Conservation (phyloP, 2,888 invertebrate genomes). For the Busseola fusca region DNA sequence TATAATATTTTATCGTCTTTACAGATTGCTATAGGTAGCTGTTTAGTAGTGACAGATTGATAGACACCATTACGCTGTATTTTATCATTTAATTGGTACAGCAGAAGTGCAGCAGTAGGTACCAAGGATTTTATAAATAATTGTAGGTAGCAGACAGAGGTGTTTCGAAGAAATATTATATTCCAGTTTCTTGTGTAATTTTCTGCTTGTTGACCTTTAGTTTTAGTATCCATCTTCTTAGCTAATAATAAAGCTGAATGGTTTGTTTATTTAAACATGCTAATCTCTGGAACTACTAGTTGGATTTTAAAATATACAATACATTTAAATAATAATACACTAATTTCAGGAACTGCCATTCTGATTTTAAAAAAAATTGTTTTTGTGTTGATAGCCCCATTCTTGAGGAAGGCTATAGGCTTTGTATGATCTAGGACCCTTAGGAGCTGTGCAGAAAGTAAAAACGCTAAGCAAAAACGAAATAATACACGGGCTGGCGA, state of each 20-base stretch:
- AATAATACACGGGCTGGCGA: too few relatives aligned
- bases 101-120: constrained; percentile 13
- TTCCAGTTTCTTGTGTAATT: constrained; percentile 1
- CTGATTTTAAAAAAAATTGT: not conserved
- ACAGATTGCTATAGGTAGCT: constrained; percentile 23
- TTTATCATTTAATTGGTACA: constrained; percentile 24
- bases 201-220: not conserved
- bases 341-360: not conserved
- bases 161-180: not conserved
- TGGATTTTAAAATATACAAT: too few relatives aligned
- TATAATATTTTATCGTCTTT: constrained; percentile 46
- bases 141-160: not conserved
- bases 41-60: constrained; percentile 43
- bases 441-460: not conserved
- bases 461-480: too few relatives aligned
- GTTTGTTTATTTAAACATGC: not conserved
- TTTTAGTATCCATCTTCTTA: not conserved
- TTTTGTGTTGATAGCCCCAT: not conserved
- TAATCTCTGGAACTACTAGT: not conserved
- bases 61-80: constrained; percentile 25
- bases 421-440: not conserved
- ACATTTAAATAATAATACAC: not conserved
- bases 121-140: constrained; percentile 1
- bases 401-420: not conserved
- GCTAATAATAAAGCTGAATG: not conserved